phyloP scores from a whole-genome alignment of 1,140 invertebrate genomes.

The Bombus confusus region DNA sequence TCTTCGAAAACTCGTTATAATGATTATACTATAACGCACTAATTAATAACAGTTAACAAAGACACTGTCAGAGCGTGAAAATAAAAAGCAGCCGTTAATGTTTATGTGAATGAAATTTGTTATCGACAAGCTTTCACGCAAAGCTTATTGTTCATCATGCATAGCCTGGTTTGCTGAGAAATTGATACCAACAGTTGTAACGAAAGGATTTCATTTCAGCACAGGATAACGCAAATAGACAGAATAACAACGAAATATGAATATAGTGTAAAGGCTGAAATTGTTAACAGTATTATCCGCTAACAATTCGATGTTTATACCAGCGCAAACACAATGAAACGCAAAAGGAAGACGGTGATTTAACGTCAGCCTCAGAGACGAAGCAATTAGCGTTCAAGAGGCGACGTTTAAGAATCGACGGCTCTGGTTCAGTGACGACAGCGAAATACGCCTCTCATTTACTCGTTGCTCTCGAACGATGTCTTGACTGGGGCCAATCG shows the following conservation, averaged over 20 bases:
- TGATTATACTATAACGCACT: too few species aligned
- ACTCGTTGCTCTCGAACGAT: constrained; percentile 24
- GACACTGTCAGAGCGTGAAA: not conserved
- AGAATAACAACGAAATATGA: too few species aligned
- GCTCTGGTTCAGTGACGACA: not conserved
- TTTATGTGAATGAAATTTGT: not conserved
- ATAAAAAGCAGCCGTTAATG: not conserved
- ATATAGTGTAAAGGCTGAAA: too few species aligned
- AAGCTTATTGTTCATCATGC: not conserved
- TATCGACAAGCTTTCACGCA: not conserved
- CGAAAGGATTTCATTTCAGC: not conserved
- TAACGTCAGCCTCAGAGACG: not conserved
- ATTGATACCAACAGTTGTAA: not conserved
- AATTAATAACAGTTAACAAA: not conserved
- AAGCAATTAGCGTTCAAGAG: not conserved
- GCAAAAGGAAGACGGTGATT: not conserved
- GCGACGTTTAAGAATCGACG: constrained; percentile 18
- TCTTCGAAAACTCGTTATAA: not conserved
- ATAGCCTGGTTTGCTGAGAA: not conserved
- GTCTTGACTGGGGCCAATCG: constrained; percentile 51
- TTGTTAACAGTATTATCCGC: too few species aligned
- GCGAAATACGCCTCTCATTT: constrained; percentile 49
- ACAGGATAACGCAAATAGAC: too few species aligned
- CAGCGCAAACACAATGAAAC: too few species aligned
- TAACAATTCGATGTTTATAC: not conserved